A percentile compares a stretch with the other conserved stretches of the same genome.
These are phyloP conservation scores for Drosophila siamana DNA, from an alignment of 2,888 invertebrate genomes.

Conservation along the genomic window DNA sequence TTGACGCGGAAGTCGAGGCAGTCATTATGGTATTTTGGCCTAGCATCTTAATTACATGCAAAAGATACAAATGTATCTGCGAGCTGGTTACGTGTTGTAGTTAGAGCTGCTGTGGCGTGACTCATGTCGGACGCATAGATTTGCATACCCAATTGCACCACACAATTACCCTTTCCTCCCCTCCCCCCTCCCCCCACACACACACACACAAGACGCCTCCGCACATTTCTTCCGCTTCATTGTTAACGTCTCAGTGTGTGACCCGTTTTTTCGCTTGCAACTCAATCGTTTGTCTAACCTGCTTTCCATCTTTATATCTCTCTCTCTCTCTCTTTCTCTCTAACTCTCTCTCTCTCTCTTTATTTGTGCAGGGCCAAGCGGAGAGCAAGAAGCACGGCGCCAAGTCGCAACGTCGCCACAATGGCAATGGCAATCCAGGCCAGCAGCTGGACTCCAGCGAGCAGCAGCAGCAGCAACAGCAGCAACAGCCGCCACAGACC, in stretches of 20 bases:
- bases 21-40: conserved; percentile 70
- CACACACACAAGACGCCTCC: background rate
- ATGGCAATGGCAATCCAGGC: conserved; percentile 47
- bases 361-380: conserved; percentile 83
- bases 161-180: background rate
- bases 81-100: conserved; percentile 16
- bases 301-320: background rate
- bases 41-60: conserved; percentile 3
- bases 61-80: conserved; percentile 32
- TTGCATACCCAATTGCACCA: conserved; percentile 13
- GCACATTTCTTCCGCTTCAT: background rate
- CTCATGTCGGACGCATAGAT: conserved; percentile 42
- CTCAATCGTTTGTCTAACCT: conserved; percentile 21
- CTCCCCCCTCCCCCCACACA: background rate
- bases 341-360: no score
- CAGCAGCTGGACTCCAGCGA: conserved; percentile 6
- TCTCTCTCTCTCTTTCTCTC: background rate
- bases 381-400: conserved; percentile 84
- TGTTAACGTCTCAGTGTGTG: conserved; percentile 45
- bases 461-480: conserved; percentile 46
- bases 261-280: conserved; percentile 48
- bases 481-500: conserved; percentile 76
- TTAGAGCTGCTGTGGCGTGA: conserved; percentile 17
- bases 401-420: conserved; percentile 59
- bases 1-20: conserved; percentile 77